phyloP scores from a whole-genome alignment of 2,888 invertebrate species.

The Abrostola triplasia region DNA sequence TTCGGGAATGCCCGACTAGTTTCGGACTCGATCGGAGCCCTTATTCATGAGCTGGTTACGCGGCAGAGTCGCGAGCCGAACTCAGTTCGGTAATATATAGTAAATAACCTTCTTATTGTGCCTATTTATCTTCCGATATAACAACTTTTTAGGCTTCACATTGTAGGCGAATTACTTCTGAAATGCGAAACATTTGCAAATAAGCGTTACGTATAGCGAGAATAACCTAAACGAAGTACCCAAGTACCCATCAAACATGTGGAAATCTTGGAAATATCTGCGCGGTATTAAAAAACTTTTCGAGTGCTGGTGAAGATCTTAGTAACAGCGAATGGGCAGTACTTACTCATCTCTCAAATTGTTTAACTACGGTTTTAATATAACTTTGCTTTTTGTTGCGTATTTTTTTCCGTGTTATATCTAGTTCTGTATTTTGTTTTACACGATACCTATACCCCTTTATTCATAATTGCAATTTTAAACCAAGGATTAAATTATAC shows the following conservation, averaged over 20 bases:
- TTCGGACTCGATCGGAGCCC: too few species aligned
- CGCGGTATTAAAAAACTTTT: slow-evolving; percentile 36
- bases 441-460: too few species aligned
- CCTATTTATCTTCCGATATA: too few species aligned
- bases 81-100: too few species aligned
- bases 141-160: too few species aligned
- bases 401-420: not conserved
- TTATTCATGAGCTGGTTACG: too few species aligned
- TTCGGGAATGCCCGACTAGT: too few species aligned
- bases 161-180: too few species aligned
- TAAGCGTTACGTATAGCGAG: not conserved
- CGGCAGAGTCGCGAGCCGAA: too few species aligned
- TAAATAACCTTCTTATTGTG: too few species aligned
- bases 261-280: slow-evolving; percentile 15
- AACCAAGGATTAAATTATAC: too few species aligned
- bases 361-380: not conserved
- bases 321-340: not conserved
- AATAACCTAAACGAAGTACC: not conserved
- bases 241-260: not conserved
- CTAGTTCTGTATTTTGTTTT: not conserved
- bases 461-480: too few species aligned
- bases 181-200: not conserved
- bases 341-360: slow-evolving; percentile 1
- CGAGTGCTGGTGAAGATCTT: slow-evolving; percentile 15
- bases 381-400: not conserved